Percentiles rank a stretch among this genome's conserved stretches.
Evolutionary conservation across 2,888 invertebrate genomes (phyloP).

Genomic region (Suillia variegata): DNA sequence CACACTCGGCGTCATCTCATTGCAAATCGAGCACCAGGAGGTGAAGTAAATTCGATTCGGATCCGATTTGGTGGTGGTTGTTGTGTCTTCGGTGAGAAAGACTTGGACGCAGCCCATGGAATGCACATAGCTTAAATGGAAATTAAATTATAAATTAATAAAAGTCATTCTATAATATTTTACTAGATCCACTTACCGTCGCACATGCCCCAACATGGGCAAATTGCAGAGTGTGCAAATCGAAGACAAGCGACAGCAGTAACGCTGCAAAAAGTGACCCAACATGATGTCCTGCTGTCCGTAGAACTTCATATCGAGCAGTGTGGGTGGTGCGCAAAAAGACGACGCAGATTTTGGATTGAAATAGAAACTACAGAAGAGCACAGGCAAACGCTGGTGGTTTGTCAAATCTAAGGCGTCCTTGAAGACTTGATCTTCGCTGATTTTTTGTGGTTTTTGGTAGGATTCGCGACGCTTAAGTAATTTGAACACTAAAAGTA

Average conservation of each 20-base stretch:
- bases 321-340: constrained; percentile 59
- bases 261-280: constrained; percentile 90
- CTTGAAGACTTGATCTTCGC: constrained; percentile 52
- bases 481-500: constrained; percentile 44
- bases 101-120: constrained; percentile 87
- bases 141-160: background rate
- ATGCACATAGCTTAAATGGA: constrained; percentile 74
- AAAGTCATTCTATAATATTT: background rate
- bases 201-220: constrained; percentile 84
- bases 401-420: constrained; percentile 81
- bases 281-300: constrained; percentile 93
- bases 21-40: constrained; percentile 59
- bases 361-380: constrained; percentile 77
- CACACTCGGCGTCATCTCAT: constrained; percentile 73
- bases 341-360: constrained; percentile 59
- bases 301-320: constrained; percentile 86
- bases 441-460: constrained; percentile 51
- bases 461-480: constrained; percentile 45
- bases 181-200: constrained; percentile 64
- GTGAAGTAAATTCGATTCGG: constrained; percentile 57
- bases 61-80: constrained; percentile 44
- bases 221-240: constrained; percentile 81
- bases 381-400: constrained; percentile 85
- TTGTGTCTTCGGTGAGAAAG: constrained; percentile 53
- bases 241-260: constrained; percentile 86